Base-by-base conservation (phyloP, 1,140 invertebrate species). In the Eufriesea mexicana region DNA sequence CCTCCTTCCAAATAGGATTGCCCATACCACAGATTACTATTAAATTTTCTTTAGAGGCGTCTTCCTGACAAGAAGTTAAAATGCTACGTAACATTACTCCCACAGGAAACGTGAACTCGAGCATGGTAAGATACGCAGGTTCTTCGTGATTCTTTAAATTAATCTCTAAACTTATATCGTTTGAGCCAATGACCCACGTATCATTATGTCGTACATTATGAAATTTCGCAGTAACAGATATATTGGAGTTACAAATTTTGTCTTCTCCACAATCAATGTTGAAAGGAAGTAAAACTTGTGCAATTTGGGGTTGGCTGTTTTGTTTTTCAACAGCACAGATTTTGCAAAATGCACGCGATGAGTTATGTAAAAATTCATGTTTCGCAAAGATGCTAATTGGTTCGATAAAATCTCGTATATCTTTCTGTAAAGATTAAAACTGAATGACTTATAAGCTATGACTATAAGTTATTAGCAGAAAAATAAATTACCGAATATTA, bases 221-320 rank as follows among this genome's bases (percentile, higher is more conserved):
- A 55, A 89, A 78, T 70, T 64, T 85, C 9, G 88, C 85, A 28
- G 71, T 61, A 4, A 91, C 77, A 12, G 91, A 89, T 83, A 95
- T 89, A 49, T 93, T 92, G 5, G 94, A 92, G 28, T 91, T 90
- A 49, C 94, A 95, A 20, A 94, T 84, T 62, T 91, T 91, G 25
- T 93, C 92, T 25, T 88, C 87, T 20, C 94, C 93, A 79, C 93
- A 94, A 87, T 28, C 94, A 87, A 71, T 94, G 85, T 90, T 91
- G 88, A 88, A 95, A 86, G 86, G 92, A 90, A 87, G 91, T 84
- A 82, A 92, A 87, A 71, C 90, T 85, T 51, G 85, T 64, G 64
- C 28, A 20, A 47, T 64, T 23, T 83, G 86, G n/a, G 70, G 76
- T 25, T 76, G 64, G 12, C 10, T 45, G 45, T 72, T 81, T 64